phyloP scores from a whole-genome alignment of 2,888 invertebrate species.

The Chironomus riparius region DNA sequence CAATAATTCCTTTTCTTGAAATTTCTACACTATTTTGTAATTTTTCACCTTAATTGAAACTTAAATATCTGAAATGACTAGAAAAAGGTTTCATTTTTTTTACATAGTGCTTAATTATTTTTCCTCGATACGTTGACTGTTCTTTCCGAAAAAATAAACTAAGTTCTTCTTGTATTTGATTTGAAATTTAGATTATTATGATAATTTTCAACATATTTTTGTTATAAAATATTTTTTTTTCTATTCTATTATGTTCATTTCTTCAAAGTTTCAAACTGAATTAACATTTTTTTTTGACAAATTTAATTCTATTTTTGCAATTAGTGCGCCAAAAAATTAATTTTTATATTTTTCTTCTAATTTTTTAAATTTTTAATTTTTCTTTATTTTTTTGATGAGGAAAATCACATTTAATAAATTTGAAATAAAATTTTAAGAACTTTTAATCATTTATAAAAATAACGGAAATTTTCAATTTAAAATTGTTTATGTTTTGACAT shows the following conservation, averaged over 20 bases:
- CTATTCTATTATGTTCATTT: conserved; percentile 6
- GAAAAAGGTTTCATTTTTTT: conserved; percentile 1
- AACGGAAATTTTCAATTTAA: neutral
- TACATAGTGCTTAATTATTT: neutral
- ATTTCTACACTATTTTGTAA: neutral
- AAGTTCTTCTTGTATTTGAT: neutral
- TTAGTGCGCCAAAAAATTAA: neutral
- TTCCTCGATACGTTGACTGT: neutral
- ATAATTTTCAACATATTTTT: neutral
- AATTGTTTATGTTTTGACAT: neutral
- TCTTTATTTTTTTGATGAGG: neutral
- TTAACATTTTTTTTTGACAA: neutral
- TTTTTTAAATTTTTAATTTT: neutral
- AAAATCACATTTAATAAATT: neutral
- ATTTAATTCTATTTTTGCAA: neutral
- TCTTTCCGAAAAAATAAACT: neutral
- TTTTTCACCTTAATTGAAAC: neutral
- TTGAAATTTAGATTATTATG: neutral
- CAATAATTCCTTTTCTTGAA: neutral
- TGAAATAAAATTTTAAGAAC: neutral
- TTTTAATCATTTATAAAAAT: neutral
- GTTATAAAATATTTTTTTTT: neutral
- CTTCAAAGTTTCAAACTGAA: neutral
- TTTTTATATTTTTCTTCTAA: neutral
- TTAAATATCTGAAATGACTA: conserved; percentile 15